These are phyloP conservation scores for Dendroctonus valens DNA, from an alignment of 1,140 invertebrate species.

Conservation along the genomic window DNA sequence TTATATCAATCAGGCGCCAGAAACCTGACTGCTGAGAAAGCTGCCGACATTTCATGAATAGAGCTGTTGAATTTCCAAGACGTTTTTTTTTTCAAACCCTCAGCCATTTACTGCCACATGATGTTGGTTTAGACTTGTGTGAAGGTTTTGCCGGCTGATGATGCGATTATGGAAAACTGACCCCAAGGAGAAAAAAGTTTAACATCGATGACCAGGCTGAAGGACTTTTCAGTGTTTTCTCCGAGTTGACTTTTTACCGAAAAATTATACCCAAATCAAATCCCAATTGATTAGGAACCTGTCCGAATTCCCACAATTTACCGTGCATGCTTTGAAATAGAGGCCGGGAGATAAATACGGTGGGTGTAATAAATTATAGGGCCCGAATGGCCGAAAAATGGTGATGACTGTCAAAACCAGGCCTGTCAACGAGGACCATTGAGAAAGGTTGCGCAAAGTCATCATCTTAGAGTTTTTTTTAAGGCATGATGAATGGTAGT, in stretches of 20 bases:
- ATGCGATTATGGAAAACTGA: too few relatives aligned
- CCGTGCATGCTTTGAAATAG: neutral
- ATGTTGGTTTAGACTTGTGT: slow-evolving; percentile 18
- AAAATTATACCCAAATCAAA: too few relatives aligned
- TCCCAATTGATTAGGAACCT: too few relatives aligned
- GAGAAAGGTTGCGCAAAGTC: slow-evolving; percentile 13
- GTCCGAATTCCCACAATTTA: slow-evolving; percentile 17
- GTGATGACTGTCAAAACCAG: slow-evolving; percentile 12
- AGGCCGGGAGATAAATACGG: slow-evolving; percentile 18
- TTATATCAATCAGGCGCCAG: slow-evolving; percentile 27
- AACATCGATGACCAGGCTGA: too few relatives aligned
- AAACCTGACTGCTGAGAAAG: neutral
- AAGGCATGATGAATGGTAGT: slow-evolving; percentile 18
- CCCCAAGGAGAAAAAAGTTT: too few relatives aligned
- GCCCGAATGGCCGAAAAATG: slow-evolving; percentile 24
- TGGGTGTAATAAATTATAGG: slow-evolving; percentile 27
- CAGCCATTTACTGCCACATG: slow-evolving; percentile 23
- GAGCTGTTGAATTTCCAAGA: slow-evolving; percentile 20
- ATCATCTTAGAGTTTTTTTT: slow-evolving; percentile 19
- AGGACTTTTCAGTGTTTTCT: too few relatives aligned
- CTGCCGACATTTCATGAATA: slow-evolving; percentile 15
- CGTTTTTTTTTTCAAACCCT: slow-evolving; percentile 6
- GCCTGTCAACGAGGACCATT: slow-evolving; percentile 17
- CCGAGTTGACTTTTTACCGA: too few relatives aligned
- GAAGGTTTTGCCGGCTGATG: slow-evolving; percentile 22